Evolutionary conservation across 2,113 vertebrate genomes (phyloP).

Genomic region (Dicerorhinus sumatrensis): DNA sequence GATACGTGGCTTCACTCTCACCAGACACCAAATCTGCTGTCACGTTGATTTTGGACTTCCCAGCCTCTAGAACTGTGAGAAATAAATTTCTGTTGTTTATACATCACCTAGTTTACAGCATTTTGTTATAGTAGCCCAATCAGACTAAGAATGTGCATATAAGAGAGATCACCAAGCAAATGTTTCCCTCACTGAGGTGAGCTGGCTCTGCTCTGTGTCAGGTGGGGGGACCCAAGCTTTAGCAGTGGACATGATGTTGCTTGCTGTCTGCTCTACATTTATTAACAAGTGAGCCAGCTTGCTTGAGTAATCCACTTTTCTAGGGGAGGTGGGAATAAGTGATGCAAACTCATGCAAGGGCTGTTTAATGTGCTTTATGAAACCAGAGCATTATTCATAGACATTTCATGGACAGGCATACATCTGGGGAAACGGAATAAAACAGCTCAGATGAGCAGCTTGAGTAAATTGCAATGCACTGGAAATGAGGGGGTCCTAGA

Average conservation of each 20-base stretch:
- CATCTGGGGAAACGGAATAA: neutral
- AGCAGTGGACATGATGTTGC: neutral
- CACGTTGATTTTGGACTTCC: neutral
- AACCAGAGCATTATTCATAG: conserved; percentile 8
- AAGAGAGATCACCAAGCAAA: neutral
- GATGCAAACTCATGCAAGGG: conserved; percentile 10
- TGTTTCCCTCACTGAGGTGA: neutral
- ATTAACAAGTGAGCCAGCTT: neutral
- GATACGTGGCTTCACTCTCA: no score
- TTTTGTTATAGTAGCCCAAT: neutral
- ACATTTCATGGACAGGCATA: neutral
- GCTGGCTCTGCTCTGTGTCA: neutral
- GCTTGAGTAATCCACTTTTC: neutral
- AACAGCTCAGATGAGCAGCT: neutral
- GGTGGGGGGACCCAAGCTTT: neutral
- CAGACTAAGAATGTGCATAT: neutral
- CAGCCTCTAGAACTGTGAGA: neutral
- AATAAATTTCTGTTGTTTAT: neutral
- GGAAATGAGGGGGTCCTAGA: neutral
- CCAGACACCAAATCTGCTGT: rapidly evolving
- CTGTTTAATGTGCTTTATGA: neutral
- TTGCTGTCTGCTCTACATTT: neutral
- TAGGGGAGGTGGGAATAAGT: neutral
- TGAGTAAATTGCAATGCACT: neutral
- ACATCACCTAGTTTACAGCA: rapidly evolving